phyloP scores from a whole-genome alignment of 2,888 invertebrate species.

The Leptinotarsa tumamoca region DNA sequence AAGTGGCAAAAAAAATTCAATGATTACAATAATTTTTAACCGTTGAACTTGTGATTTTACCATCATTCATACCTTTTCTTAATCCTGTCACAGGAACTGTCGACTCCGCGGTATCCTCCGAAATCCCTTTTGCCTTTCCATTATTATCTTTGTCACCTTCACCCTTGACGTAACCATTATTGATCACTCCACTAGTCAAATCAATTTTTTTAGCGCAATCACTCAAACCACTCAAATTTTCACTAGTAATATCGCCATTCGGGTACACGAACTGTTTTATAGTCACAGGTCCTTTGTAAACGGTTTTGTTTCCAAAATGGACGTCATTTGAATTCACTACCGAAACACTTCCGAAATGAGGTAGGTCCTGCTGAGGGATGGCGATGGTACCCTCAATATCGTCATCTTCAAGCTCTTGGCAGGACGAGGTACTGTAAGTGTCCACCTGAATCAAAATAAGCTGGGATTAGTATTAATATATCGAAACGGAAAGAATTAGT shows the following conservation, averaged over 20 bases:
- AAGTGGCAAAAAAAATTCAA: too few species aligned
- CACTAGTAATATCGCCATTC: slow-evolving; percentile 37
- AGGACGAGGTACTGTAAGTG: slow-evolving; percentile 29
- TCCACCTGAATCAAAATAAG: slow-evolving; percentile 32
- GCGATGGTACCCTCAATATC: slow-evolving; percentile 35
- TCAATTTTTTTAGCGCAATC: slow-evolving; percentile 21
- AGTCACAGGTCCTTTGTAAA: slow-evolving; percentile 82
- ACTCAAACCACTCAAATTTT: slow-evolving; percentile 26
- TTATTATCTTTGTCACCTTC: slow-evolving; percentile 9
- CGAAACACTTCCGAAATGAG: slow-evolving; percentile 72
- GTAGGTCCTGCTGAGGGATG: slow-evolving; percentile 22
- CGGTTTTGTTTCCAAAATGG: slow-evolving; percentile 81
- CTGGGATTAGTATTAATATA: not conserved
- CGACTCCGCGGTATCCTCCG: not conserved
- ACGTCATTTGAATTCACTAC: slow-evolving; percentile 79
- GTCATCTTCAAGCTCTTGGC: slow-evolving; percentile 24
- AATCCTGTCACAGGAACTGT: slow-evolving; percentile 21
- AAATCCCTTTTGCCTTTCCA: not conserved
- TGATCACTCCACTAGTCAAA: slow-evolving; percentile 37
- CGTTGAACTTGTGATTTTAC: too few species aligned
- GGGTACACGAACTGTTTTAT: slow-evolving; percentile 79
- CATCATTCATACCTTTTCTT: slow-evolving; percentile 27
- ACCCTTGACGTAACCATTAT: slow-evolving; percentile 37
- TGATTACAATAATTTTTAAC: too few species aligned
- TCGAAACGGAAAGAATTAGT: too few species aligned